These are phyloP conservation scores for Ariolimax columbianus DNA, from an alignment of 2,888 invertebrate genomes.

Conservation along the genomic window DNA sequence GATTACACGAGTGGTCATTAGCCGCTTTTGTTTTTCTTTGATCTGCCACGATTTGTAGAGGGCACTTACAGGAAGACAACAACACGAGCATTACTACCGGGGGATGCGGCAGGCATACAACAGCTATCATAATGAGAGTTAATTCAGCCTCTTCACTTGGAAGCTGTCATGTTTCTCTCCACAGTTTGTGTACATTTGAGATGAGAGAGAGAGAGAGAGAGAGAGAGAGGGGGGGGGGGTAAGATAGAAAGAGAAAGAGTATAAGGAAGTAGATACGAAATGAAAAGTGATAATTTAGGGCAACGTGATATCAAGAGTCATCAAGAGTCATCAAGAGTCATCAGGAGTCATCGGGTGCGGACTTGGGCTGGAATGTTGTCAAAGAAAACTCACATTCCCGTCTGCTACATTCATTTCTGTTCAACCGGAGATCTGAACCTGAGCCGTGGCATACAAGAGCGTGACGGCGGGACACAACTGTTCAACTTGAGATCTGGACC, in stretches of 20 bases:
- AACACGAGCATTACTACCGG: background rate
- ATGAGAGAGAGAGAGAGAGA: background rate
- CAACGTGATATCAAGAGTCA: too few relatives aligned
- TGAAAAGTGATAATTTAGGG: background rate
- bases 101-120: background rate
- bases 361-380: too few relatives aligned
- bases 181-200: background rate
- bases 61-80: constrained; percentile 4
- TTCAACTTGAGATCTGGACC: too few relatives aligned
- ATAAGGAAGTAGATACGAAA: too few relatives aligned
- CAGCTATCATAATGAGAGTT: background rate
- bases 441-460: too few relatives aligned
- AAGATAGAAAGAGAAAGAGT: background rate
- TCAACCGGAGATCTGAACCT: too few relatives aligned
- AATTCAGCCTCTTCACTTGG: constrained; percentile 17
- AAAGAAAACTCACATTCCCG: too few relatives aligned
- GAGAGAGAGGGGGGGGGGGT: background rate
- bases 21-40: constrained; percentile 44
- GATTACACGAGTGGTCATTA: constrained; percentile 42
- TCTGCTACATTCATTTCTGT: too few relatives aligned
- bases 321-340: too few relatives aligned
- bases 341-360: too few relatives aligned
- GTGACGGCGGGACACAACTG: too few relatives aligned
- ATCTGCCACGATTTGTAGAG: constrained; percentile 26
- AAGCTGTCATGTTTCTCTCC: background rate